Base-by-base conservation (phyloP, 2,797 vertebrate species). In the Kryptolebias ocellatus region DNA sequence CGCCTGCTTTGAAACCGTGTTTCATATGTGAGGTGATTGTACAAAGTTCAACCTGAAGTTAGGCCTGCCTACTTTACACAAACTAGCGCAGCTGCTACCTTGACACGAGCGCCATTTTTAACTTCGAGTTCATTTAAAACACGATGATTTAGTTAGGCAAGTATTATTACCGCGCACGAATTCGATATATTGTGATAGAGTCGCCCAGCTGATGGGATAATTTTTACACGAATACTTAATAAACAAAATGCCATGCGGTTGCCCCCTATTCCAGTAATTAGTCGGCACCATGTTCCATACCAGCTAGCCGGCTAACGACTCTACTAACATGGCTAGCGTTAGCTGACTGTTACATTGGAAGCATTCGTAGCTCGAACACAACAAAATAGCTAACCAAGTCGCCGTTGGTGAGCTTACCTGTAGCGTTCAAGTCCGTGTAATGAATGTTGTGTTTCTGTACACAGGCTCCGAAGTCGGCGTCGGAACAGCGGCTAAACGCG, bases 401-500 rank as follows among this genome's bases (percentile, higher is more conserved):
- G 1, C 0, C 1, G 24, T 57, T 44, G 2, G 0, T 1, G 15
- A 12, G 11, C 91, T 89, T 87, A 95, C 93, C 92, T 81, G 86
- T 89, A 51, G 91, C 64, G 87, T 91, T 91, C 91, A 92, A 92
- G 69, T 81, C 92, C 78, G 51, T 51, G 17, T 9, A 44, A 49
- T 72, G 54, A 15, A 53, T 47, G 49, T 55, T 31, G 3, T 15
- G 50, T 64, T 80, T 53, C 61, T 55, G 10, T 15, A 55, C 20
- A 64, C 34, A 34, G 58, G 59, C n/a, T 47, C 18, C 14, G 7
- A 54, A 60, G 29, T 60, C 45, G 27, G 17, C n/a, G 37, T n/a
- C 14, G 20, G 10, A 31, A 45, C n/a, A 47, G 37, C 42, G 1
- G n/a, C 11, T 10, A 24, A 27, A n/a, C 60, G 60, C 46, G 68